Evolutionary conservation across 1,140 invertebrate species (phyloP).

Genomic region (Sarcophaga bullata): DNA sequence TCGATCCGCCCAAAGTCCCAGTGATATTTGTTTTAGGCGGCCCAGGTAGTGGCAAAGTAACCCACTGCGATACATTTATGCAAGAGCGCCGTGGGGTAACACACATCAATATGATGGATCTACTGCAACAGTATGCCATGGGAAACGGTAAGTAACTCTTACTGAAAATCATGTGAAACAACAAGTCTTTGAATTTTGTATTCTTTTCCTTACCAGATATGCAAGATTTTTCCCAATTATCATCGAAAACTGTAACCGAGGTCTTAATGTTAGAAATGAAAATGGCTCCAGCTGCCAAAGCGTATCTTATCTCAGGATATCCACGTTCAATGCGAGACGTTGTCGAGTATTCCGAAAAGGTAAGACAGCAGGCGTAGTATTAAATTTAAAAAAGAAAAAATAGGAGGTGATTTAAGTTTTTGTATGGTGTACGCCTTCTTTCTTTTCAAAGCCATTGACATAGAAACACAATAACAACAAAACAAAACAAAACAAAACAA

Average conservation of each 20-base stretch:
- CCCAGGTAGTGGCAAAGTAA: slow-evolving; percentile 91
- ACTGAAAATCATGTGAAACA: not conserved
- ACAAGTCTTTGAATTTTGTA: not conserved
- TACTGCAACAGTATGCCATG: slow-evolving; percentile 86
- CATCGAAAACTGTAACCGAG: slow-evolving; percentile 86
- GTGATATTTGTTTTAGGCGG: slow-evolving; percentile 90
- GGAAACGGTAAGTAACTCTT: slow-evolving; percentile 76
- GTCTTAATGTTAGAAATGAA: slow-evolving; percentile 94
- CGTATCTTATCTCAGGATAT: slow-evolving; percentile 95
- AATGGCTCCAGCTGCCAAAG: slow-evolving; percentile 87
- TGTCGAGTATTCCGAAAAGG: slow-evolving; percentile 90
- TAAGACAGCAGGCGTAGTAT: slow-evolving; percentile 59
- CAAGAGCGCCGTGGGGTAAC: slow-evolving; percentile 84
- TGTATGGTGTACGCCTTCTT: no score
- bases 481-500: no score
- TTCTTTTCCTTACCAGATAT: slow-evolving; percentile 71
- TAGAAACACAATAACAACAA: not conserved
- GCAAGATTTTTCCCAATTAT: slow-evolving; percentile 84
- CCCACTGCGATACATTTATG: slow-evolving; percentile 88
- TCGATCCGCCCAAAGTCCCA: slow-evolving; percentile 83
- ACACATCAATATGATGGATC: slow-evolving; percentile 91
- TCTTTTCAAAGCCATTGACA: not conserved
- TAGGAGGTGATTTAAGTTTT: not conserved
- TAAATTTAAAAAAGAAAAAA: not conserved
- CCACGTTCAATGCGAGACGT: slow-evolving; percentile 91